These are phyloP conservation scores for Phoebastria nigripes DNA, from an alignment of 2,797 vertebrate species.

Conservation along the genomic window DNA sequence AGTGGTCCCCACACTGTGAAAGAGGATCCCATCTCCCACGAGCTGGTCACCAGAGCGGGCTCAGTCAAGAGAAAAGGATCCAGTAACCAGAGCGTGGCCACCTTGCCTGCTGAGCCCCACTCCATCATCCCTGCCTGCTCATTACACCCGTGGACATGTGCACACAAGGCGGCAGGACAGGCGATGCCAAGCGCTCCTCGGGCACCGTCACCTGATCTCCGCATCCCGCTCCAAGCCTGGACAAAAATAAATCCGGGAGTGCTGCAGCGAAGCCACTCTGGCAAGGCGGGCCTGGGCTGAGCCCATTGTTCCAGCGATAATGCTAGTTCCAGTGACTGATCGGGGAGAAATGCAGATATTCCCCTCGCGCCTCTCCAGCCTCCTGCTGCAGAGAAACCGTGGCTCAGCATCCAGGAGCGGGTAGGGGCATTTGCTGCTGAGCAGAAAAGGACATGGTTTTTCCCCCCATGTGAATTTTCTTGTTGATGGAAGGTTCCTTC, in stretches of 20 bases:
- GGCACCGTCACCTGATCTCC: conserved; percentile 22
- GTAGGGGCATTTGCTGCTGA: neutral
- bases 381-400: neutral
- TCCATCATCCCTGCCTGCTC: neutral
- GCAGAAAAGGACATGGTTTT: neutral
- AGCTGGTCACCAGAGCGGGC: neutral
- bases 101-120: fast-evolving
- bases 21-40: fast-evolving
- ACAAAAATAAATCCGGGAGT: conserved; percentile 25
- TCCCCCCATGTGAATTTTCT: neutral
- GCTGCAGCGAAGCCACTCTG: neutral
- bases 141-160: neutral
- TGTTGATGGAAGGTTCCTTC: neutral
- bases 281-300: neutral
- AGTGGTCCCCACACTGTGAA: fast-evolving
- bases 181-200: conserved; percentile 4
- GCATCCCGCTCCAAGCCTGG: neutral
- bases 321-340: neutral
- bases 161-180: neutral
- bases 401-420: neutral
- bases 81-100: fast-evolving
- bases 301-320: neutral
- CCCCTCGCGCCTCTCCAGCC: neutral
- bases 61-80: neutral
- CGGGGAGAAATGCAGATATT: neutral